A percentile compares a stretch with the other conserved stretches of the same genome.
Conservation (phyloP, 2,113 vertebrate genomes). For the Aspidoscelis tigris region DNA sequence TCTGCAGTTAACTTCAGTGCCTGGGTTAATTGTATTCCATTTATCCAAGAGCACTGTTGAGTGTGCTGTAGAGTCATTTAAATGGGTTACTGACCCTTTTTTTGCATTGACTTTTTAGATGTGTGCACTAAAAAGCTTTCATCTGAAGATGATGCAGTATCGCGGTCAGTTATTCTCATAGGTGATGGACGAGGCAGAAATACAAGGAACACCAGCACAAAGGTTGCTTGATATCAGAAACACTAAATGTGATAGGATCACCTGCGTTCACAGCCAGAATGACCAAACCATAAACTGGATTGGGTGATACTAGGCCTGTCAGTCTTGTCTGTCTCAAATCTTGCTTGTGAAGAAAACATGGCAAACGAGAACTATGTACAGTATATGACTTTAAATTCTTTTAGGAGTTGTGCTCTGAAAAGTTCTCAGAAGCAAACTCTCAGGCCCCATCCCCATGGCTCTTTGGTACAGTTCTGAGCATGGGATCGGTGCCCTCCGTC, state of each 20-base stretch:
- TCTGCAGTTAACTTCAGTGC: conserved; percentile 21
- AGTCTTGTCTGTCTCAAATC: not conserved
- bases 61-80: conserved; percentile 49
- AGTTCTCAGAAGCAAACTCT: no score
- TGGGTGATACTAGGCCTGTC: not conserved
- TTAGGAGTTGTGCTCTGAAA: no score
- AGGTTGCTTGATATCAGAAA: not conserved
- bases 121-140: conserved; percentile 35
- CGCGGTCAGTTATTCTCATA: conserved; percentile 20
- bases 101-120: conserved; percentile 42
- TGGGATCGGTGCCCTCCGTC: no score
- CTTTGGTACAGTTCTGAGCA: no score
- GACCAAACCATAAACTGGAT: not conserved
- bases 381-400: no score
- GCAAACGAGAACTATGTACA: not conserved
- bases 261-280: not conserved
- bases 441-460: no score
- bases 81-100: conserved; percentile 41
- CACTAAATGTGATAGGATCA: not conserved
- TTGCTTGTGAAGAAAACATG: not conserved
- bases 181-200: not conserved
- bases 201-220: not conserved
- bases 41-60: conserved; percentile 23
- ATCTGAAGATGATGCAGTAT: conserved; percentile 20
- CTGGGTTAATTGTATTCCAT: conserved; percentile 56